Evolutionary conservation across 1,140 invertebrate genomes (phyloP), one percentile per base, ranked within the genome.

Genomic region (Riptortus pedestris): DNA sequence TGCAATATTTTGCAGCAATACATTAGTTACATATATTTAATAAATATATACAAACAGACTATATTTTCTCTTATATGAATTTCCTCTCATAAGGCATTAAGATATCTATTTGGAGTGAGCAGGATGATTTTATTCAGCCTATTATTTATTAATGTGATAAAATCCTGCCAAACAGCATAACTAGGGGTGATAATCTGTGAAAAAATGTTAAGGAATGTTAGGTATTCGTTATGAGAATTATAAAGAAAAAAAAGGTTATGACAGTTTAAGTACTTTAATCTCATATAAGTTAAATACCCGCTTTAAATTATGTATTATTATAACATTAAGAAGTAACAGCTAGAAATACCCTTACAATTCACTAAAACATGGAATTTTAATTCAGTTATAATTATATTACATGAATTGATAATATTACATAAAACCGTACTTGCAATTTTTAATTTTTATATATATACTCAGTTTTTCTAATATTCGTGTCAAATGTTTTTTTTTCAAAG

Each of bases 41-140:
- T 63, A 52, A 57, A 63, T 63, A 63, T 63, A 63, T 63, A 63
- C 51, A 63, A 31, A 63, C 62, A 63, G 48, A 63, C 62, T 63
- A 63, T 63, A 63, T 47, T 47, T 63, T 63, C 61, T 63, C 61
- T 51, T 63, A 63, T 31, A 48, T 27, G 61, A 63, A 63, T 63
- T 47, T 63, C 61, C 61, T 45, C 61, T 63, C 61, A 47, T 63
- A 63, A 63, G 61, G 61, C 61, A 63, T 47, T 63, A 63, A 63
- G 33, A 31, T 63, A 63, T 63, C 61, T 63, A 63, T 63, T 12
- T 63, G 47, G 47, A 63, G 47, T 48, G 61, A 63, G 62, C 18
- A 52, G 51, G 62, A 63, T 63, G 27, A 31, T 57, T 55, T 29
- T 22, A 22, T 38, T 24, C 20, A 24, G 27, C 26, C 1, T 57